Conservation (phyloP, 2,113 vertebrate genomes). For the Ginglymostoma cirratum region DNA sequence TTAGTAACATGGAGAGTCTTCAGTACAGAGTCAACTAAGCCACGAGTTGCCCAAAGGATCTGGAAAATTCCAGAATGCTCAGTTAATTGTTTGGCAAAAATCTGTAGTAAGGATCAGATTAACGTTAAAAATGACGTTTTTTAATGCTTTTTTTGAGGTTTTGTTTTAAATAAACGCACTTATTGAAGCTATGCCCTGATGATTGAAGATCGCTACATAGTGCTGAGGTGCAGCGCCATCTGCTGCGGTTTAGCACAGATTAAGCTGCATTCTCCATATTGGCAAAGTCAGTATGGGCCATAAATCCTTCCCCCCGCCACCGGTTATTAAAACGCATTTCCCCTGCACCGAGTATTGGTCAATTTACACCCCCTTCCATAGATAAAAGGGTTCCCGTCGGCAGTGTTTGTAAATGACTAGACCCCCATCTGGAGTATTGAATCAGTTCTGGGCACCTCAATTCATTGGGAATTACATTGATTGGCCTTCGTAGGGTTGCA, state of each 20-base stretch:
- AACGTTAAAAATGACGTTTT: not conserved
- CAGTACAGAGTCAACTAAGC: not conserved
- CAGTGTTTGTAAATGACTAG: not conserved
- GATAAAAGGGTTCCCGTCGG: not conserved
- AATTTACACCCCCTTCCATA: not conserved
- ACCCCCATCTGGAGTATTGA: too few species aligned
- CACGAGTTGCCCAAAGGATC: not conserved
- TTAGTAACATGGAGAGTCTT: not conserved
- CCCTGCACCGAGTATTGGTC: not conserved
- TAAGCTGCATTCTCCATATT: not conserved
- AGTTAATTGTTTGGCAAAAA: not conserved
- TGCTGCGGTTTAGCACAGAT: not conserved
- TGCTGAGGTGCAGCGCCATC: not conserved
- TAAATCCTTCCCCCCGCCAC: not conserved
- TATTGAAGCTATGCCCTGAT: not conserved
- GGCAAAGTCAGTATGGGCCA: not conserved
- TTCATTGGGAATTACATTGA: too few species aligned
- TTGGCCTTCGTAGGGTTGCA: too few species aligned
- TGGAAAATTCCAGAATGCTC: constrained; percentile 3
- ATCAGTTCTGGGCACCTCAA: too few species aligned
- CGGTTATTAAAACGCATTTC: not conserved
- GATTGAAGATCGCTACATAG: not conserved
- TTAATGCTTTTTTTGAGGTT: not conserved
- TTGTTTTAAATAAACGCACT: not conserved
- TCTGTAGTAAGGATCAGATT: not conserved